phyloP scores from a whole-genome alignment of 2,888 invertebrate species.

The Drosophila paramelanica region DNA sequence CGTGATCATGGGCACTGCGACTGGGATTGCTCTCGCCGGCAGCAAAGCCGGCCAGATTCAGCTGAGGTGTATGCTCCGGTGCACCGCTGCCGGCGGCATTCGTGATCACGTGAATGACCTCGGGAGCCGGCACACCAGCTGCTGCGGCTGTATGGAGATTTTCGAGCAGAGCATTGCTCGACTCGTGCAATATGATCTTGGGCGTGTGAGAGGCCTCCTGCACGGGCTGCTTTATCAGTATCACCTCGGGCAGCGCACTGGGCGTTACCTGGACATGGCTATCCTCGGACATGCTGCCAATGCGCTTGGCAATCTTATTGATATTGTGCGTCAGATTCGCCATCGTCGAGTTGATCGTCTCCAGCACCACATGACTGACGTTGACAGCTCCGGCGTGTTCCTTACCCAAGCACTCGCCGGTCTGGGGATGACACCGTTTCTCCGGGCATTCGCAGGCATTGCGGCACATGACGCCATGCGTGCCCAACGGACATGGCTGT shows the following conservation, averaged over 20 bases:
- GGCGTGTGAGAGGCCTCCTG: constrained; percentile 76
- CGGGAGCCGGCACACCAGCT: constrained; percentile 71
- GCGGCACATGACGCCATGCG: constrained; percentile 83
- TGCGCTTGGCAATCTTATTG: constrained; percentile 80
- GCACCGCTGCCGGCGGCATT: constrained; percentile 50
- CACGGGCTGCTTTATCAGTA: constrained; percentile 81
- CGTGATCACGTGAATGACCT: constrained; percentile 84
- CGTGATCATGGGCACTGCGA: constrained; percentile 67
- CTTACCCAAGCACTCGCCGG: constrained; percentile 66
- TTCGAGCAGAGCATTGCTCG: constrained; percentile 70
- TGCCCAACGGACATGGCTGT: constrained; percentile 82
- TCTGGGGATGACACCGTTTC: constrained; percentile 76
- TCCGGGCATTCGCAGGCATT: constrained; percentile 81
- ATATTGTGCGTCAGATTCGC: constrained; percentile 83
- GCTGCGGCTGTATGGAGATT: constrained; percentile 67
- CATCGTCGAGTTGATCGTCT: constrained; percentile 83
- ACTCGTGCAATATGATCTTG: constrained; percentile 83
- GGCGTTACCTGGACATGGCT: constrained; percentile 50
- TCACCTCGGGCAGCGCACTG: constrained; percentile 81
- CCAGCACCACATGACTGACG: constrained; percentile 82
- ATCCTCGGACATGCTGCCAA: constrained; percentile 67
- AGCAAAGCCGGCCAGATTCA: constrained; percentile 69
- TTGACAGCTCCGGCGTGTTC: constrained; percentile 58
- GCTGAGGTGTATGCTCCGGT: constrained; percentile 53
- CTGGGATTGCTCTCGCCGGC: constrained; percentile 47